A percentile compares a stretch with the other conserved stretches of the same genome.
Conservation (phyloP, 2,113 vertebrate species). For the Micromys minutus region DNA sequence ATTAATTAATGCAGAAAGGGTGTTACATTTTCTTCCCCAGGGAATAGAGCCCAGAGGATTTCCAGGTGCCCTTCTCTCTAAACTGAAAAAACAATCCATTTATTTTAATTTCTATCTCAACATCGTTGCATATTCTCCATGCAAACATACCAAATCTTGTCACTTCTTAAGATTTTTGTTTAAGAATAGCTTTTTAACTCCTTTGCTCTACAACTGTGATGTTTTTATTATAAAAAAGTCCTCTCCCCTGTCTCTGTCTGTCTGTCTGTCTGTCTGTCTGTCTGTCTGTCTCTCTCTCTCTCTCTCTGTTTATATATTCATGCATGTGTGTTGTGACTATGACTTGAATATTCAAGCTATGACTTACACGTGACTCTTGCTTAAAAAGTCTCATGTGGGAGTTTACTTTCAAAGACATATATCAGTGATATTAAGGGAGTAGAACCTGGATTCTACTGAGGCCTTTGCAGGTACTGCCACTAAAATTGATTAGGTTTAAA, state of each 20-base stretch:
- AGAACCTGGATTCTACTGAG: background rate
- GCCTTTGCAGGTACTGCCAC: background rate
- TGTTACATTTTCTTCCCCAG: background rate
- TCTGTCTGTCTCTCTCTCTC: too few species aligned
- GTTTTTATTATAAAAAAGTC: background rate
- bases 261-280: too few species aligned
- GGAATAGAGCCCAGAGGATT: background rate
- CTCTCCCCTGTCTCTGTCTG: too few species aligned
- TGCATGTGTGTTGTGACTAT: background rate
- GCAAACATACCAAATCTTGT: background rate
- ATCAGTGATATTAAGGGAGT: background rate
- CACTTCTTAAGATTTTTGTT: constrained; percentile 20
- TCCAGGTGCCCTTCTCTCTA: background rate
- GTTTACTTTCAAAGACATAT: background rate
- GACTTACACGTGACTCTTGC: background rate
- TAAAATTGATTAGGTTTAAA: background rate
- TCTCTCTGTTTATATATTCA: too few species aligned
- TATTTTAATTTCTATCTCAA: background rate
- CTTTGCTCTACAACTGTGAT: background rate
- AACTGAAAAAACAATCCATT: background rate
- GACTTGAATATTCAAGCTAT: background rate
- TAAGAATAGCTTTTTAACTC: background rate
- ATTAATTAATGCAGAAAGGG: background rate
- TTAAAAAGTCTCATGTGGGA: background rate
- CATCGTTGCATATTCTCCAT: background rate